These are phyloP conservation scores for Cirrhinus mrigala DNA, from an alignment of 2,797 vertebrate genomes.

Conservation along the genomic window DNA sequence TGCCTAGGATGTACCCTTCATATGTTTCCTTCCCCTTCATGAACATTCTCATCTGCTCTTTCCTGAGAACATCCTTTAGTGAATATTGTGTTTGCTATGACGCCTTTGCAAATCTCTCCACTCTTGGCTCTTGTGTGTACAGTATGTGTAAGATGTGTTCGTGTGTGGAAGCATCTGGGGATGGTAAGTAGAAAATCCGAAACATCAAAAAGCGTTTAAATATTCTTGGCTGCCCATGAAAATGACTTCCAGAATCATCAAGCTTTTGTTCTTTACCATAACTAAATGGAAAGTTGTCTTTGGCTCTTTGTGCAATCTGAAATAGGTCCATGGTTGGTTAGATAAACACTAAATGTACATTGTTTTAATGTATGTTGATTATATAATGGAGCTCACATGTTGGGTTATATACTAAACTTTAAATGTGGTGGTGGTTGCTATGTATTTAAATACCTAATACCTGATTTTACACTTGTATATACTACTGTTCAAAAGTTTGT, in stretches of 20 bases:
- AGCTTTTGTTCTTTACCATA: conserved; percentile 22
- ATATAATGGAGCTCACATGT: background rate
- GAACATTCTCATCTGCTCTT: conserved; percentile 25
- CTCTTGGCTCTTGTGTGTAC: background rate
- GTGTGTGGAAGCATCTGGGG: conserved; percentile 52
- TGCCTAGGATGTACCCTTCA: conserved; percentile 35
- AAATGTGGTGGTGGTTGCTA: background rate
- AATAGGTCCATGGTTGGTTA: background rate
- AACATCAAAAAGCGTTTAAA: background rate
- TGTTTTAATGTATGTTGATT: background rate
- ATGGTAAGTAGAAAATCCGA: conserved; percentile 8
- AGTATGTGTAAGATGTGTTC: conserved; percentile 3
- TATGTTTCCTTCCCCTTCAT: conserved; percentile 37
- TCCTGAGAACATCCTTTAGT: conserved; percentile 33
- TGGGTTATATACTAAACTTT: background rate
- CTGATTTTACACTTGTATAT: background rate
- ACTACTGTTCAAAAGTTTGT: background rate
- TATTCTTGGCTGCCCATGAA: conserved; percentile 13
- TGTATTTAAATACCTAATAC: background rate
- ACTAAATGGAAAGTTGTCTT: background rate
- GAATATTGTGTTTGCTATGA: conserved; percentile 31
- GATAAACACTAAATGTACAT: background rate
- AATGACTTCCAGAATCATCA: conserved; percentile 29
- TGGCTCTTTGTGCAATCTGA: background rate
- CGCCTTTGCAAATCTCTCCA: conserved; percentile 6